These are phyloP conservation scores for Mimumesa dahlbomi DNA, from an alignment of 2,888 invertebrate genomes.

Conservation along the genomic window DNA sequence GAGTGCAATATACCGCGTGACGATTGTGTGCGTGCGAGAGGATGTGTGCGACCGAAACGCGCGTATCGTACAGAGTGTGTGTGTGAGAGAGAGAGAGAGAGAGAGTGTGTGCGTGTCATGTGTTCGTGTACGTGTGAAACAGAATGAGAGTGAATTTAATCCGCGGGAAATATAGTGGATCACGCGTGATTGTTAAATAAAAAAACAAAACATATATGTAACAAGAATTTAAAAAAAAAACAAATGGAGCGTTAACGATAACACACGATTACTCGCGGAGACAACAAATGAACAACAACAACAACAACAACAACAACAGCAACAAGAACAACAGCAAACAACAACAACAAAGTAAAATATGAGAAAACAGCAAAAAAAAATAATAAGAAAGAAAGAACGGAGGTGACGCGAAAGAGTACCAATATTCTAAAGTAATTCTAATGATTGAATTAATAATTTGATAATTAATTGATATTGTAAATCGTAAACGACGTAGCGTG, in stretches of 20 bases:
- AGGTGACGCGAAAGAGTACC: conserved; percentile 78
- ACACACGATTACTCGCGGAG: conserved; percentile 41
- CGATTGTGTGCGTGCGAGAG: conserved; percentile 5
- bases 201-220: conserved; percentile 7
- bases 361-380: conserved; percentile 27
- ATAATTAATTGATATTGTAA: conserved; percentile 80
- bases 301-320: too few relatives aligned
- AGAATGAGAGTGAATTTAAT: conserved; percentile 1
- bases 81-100: conserved; percentile 1
- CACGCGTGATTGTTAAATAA: conserved; percentile 10
- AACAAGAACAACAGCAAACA: too few relatives aligned
- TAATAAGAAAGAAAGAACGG: conserved; percentile 47
- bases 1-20: conserved; percentile 17
- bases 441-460: conserved; percentile 80
- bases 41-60: too few relatives aligned
- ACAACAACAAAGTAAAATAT: conserved; percentile 12
- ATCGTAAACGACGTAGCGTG: conserved; percentile 78
- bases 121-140: too few relatives aligned
- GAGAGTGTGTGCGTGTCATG: neutral
- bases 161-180: neutral
- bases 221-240: neutral
- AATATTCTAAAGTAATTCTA: conserved; percentile 81
- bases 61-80: too few relatives aligned
- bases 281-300: too few relatives aligned
- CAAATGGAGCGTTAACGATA: neutral